phyloP scores from a whole-genome alignment of 1,140 invertebrate genomes.

The Heliconius melpomene region DNA sequence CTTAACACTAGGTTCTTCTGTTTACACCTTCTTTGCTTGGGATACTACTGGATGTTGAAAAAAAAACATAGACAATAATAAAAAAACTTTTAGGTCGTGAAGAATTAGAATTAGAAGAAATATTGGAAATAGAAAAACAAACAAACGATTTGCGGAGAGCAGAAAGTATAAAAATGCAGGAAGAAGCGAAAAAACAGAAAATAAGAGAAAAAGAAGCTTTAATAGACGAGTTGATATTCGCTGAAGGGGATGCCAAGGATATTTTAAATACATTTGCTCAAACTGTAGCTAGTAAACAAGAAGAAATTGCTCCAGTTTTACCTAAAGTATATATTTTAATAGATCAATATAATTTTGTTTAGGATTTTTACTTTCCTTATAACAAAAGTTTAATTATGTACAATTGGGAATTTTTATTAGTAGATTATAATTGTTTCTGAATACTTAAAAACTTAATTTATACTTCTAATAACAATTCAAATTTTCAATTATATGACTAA shows the following conservation, averaged over 20 bases:
- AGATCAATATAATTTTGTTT: too few relatives aligned
- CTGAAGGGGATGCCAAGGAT: constrained; percentile 91
- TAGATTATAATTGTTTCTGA: too few relatives aligned
- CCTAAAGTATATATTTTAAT: constrained; percentile 58
- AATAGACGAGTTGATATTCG: constrained; percentile 97
- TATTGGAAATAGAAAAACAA: constrained; percentile 92
- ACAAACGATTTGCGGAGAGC: constrained; percentile 85
- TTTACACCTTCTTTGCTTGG: too few relatives aligned
- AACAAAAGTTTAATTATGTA: too few relatives aligned
- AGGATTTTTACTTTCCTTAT: too few relatives aligned
- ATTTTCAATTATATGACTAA: too few relatives aligned
- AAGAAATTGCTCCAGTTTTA: constrained; percentile 80
- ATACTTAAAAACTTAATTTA: too few relatives aligned
- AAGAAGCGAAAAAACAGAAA: constrained; percentile 91
- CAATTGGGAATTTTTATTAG: too few relatives aligned
- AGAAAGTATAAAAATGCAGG: constrained; percentile 84
- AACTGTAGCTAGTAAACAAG: constrained; percentile 85
- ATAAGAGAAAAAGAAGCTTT: constrained; percentile 93
- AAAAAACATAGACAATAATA: too few relatives aligned
- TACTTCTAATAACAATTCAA: too few relatives aligned
- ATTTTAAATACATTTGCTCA: constrained; percentile 93
- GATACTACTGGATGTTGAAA: too few relatives aligned
- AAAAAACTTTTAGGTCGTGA: constrained; percentile 76
- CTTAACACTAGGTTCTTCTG: too few relatives aligned
- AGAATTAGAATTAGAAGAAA: constrained; percentile 92